Evolutionary conservation across 2,888 invertebrate species (phyloP), one percentile per base, ranked within the genome.

Genomic region (Scaptomyza polygonia): DNA sequence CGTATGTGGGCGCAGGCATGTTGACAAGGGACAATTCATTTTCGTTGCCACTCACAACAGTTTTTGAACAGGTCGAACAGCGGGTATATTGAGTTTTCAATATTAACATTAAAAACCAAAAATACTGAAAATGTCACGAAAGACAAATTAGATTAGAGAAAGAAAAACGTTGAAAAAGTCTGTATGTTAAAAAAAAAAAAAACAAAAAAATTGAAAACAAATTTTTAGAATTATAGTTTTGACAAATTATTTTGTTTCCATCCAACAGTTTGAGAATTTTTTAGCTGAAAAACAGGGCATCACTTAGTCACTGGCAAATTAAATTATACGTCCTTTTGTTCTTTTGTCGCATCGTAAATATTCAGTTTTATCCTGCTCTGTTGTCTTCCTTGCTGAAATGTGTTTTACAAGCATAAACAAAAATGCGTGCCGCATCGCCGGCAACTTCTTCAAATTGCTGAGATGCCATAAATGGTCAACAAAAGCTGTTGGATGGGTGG

Each of bases 381-480:
- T 71, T 65, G 58, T 73, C 55, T 49, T 45, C 56, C 21, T 14
- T 27, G 48, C 29, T 39, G 74, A 69, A 81, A 82, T 85, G 83
- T 79, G 79, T 79, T 79, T 39, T 77, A 74, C 83, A 72, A 55
- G 56, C 52, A 67, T 68, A 71, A 77, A 68, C 71, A 73, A 64
- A 76, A 73, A 77, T 67, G 65, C 59, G 54, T 54, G 55, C 47
- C 67, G 65, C 63, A 49, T 54, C 63, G 64, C 67, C 52, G 73
- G 79, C 68, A 83, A 86, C 80, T 83, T 79, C 71, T 83, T 86
- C 48, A 86, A 86, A 82, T 86, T 83, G 64, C 75, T 79, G 66
- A 72, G 72, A 83, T 82, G 65, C 81, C 86, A 77, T 75, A 86
- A 86, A 77, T 74, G 71, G 54, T 56, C 56, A 36, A 16, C 34